These are phyloP conservation scores for human DNA, from an alignment of 2,113 vertebrate genomes.

Conservation along the genomic window DNA sequence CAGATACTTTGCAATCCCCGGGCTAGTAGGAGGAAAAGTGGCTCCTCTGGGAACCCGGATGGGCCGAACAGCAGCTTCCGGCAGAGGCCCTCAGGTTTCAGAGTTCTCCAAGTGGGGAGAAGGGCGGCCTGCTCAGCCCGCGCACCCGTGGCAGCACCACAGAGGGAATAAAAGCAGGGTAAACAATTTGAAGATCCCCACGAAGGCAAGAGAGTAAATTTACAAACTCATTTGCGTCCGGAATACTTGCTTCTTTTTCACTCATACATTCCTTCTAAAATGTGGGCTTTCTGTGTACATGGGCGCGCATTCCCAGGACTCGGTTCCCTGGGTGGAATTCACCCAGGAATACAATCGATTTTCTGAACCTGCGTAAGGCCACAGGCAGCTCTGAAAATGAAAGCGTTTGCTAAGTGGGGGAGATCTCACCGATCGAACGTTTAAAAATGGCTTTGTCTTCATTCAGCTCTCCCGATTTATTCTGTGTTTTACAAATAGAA, in stretches of 20 bases:
- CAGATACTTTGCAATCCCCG: not conserved
- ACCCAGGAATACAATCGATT: not conserved
- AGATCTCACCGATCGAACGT: not conserved
- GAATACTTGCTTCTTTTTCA: not conserved
- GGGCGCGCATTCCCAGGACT: not conserved
- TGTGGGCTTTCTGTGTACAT: not conserved
- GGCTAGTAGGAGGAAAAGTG: not conserved
- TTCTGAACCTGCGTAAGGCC: not conserved
- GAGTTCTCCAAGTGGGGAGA: rapidly evolving
- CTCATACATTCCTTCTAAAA: not conserved
- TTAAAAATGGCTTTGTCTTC: constrained; percentile 30
- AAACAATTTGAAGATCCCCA: not conserved
- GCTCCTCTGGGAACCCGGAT: not conserved
- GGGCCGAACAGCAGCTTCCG: not conserved
- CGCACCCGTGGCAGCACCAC: not conserved
- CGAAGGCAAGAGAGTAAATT: not conserved
- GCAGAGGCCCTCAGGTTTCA: not conserved
- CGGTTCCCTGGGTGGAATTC: not conserved
- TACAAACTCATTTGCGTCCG: not conserved
- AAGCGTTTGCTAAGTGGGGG: not conserved
- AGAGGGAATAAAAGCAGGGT: not conserved
- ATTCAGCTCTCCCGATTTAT: not conserved
- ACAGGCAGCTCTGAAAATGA: constrained; percentile 52
- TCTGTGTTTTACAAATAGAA: constrained; percentile 42
- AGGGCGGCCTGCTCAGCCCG: no score